Evolutionary conservation across 1,140 invertebrate genomes (phyloP).

Genomic region (Spodoptera litura): DNA sequence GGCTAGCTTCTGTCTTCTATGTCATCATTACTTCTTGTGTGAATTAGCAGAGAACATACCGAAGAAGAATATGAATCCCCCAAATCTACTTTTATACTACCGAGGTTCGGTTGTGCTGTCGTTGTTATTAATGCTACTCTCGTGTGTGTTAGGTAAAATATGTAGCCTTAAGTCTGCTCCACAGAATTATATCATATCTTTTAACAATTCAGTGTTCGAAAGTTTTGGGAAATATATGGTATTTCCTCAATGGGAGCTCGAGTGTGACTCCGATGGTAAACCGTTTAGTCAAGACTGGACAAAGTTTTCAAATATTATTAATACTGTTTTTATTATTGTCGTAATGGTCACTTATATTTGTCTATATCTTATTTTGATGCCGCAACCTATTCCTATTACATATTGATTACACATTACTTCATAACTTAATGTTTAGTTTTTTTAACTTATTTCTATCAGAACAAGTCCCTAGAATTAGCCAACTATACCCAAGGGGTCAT

Average conservation of each 20-base stretch:
- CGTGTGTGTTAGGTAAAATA: conserved; percentile 54
- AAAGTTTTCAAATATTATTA: conserved; percentile 47
- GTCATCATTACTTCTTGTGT: conserved; percentile 58
- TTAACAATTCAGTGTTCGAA: conserved; percentile 52
- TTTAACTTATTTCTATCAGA: too few relatives aligned
- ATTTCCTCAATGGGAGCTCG: conserved; percentile 35
- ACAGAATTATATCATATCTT: conserved; percentile 47
- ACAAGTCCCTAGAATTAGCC: too few relatives aligned
- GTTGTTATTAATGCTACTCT: conserved; percentile 50
- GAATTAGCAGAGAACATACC: conserved; percentile 58
- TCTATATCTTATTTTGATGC: conserved; percentile 42
- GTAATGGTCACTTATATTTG: conserved; percentile 44
- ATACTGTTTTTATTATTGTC: conserved; percentile 19
- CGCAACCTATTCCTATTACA: conserved; percentile 41
- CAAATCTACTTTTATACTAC: conserved; percentile 59
- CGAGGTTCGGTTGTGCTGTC: conserved; percentile 58
- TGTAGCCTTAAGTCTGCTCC: conserved; percentile 32
- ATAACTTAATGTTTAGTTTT: neutral
- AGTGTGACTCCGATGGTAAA: neutral
- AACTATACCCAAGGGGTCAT: too few relatives aligned
- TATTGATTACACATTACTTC: conserved; percentile 7
- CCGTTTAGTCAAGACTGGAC: conserved; percentile 37
- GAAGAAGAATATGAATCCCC: conserved; percentile 52
- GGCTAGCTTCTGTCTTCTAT: conserved; percentile 53
- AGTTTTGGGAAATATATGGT: conserved; percentile 32